These are phyloP conservation scores for Drosophila austrosaltans DNA, from an alignment of 2,888 invertebrate species.

Conservation along the genomic window DNA sequence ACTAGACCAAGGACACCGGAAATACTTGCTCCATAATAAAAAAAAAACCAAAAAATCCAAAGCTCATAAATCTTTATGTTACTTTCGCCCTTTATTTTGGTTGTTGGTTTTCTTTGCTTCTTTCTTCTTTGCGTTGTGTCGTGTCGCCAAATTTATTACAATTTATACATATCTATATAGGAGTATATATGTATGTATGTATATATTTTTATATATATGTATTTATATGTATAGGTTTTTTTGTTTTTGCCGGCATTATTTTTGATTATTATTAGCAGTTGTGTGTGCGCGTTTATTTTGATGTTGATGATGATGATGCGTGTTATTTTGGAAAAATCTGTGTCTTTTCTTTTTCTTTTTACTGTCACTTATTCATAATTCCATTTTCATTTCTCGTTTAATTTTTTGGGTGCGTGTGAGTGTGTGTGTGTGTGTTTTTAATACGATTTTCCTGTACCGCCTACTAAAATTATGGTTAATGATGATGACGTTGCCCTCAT, in stretches of 20 bases:
- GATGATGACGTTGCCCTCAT: slow-evolving; percentile 9
- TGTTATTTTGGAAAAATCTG: slow-evolving; percentile 6
- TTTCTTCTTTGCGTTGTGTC: slow-evolving; percentile 7
- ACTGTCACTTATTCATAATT: slow-evolving; percentile 57
- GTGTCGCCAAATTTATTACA: slow-evolving; percentile 16
- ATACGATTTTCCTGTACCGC: slow-evolving; percentile 42
- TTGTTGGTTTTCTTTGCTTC: slow-evolving; percentile 2
- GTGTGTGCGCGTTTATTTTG: slow-evolving; percentile 42
- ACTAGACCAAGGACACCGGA: slow-evolving; percentile 63
- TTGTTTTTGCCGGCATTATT: slow-evolving; percentile 60
- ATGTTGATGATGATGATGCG: slow-evolving; percentile 13
- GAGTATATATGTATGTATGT: neutral
- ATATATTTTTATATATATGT: neutral
- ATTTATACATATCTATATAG: slow-evolving; percentile 14
- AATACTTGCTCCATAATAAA: slow-evolving; percentile 56
- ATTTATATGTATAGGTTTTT: slow-evolving; percentile 38
- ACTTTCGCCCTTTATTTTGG: slow-evolving; percentile 30
- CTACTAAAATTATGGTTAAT: slow-evolving; percentile 34
- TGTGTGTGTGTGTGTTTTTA: slow-evolving; percentile 40
- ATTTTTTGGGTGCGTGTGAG: slow-evolving; percentile 2
- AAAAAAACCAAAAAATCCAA: slow-evolving; percentile 26
- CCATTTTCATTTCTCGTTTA: slow-evolving; percentile 16
- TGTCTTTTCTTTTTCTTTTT: slow-evolving; percentile 34
- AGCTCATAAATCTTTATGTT: slow-evolving; percentile 52
- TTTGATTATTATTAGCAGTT: slow-evolving; percentile 58